Conservation (phyloP, 2,888 invertebrate genomes). For the Chaetogeoica ovagalla region DNA sequence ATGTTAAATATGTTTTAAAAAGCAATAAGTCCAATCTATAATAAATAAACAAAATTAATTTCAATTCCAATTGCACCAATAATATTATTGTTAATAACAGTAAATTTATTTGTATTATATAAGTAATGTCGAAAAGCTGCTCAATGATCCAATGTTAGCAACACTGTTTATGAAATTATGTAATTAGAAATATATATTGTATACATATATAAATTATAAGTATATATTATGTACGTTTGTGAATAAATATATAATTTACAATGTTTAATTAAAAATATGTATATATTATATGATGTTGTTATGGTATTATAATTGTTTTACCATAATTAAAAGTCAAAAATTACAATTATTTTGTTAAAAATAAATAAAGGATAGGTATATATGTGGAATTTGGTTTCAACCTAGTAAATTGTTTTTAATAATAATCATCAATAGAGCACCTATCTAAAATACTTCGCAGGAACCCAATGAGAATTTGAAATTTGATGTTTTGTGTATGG, state of each 20-base stretch:
- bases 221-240: background rate
- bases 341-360: conserved; percentile 50
- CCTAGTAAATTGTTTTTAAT: too few relatives aligned
- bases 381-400: too few relatives aligned
- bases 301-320: conserved; percentile 48
- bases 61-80: conserved; percentile 34
- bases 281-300: conserved; percentile 39
- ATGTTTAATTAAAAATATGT: conserved; percentile 33
- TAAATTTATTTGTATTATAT: conserved; percentile 42
- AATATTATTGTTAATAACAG: conserved; percentile 36
- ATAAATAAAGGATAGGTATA: conserved; percentile 49
- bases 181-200: conserved; percentile 49
- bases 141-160: conserved; percentile 50
- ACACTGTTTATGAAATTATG: conserved; percentile 49
- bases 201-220: conserved; percentile 36
- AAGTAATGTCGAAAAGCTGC: conserved; percentile 44
- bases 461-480: too few relatives aligned
- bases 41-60: conserved; percentile 29
- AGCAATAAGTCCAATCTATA: conserved; percentile 33
- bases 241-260: conserved; percentile 15
- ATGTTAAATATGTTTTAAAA: conserved; percentile 28
- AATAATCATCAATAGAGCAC: too few relatives aligned
- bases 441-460: too few relatives aligned
- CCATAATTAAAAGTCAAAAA: conserved; percentile 45
- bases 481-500: too few relatives aligned